Percentiles rank a stretch among this genome's conserved stretches.
phyloP scores from a whole-genome alignment of 1,140 invertebrate species.

The Sogatella furcifera region DNA sequence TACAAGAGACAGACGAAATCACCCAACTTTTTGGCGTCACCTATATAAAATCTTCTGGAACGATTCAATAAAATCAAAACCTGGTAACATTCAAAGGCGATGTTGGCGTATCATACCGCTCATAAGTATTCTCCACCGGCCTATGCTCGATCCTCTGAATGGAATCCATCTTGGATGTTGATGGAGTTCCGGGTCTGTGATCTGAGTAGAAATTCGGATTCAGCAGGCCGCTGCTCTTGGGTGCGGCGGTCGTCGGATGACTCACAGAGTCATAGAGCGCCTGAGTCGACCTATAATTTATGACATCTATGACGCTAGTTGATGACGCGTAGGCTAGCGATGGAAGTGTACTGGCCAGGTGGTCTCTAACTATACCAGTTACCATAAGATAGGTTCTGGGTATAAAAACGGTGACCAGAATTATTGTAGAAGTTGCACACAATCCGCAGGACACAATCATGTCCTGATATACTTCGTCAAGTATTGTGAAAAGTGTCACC shows the following conservation, averaged over 20 bases:
- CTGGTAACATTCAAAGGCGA: slow-evolving; percentile 25
- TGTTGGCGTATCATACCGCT: slow-evolving; percentile 22
- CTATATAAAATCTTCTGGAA: no score
- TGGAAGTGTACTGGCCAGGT: slow-evolving; percentile 25
- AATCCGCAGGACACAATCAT: slow-evolving; percentile 20
- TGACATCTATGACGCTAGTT: slow-evolving; percentile 22
- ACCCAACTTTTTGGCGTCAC: no score
- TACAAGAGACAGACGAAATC: no score
- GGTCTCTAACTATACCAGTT: slow-evolving; percentile 30
- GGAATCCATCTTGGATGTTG: slow-evolving; percentile 21
- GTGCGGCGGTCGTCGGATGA: background rate
- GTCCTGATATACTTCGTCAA: slow-evolving; percentile 23
- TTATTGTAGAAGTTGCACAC: slow-evolving; percentile 34
- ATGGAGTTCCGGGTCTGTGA: slow-evolving; percentile 17
- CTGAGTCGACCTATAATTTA: slow-evolving; percentile 27
- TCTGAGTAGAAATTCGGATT: slow-evolving; percentile 25
- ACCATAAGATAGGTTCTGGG: slow-evolving; percentile 47
- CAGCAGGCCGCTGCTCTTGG: slow-evolving; percentile 10
- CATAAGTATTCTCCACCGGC: slow-evolving; percentile 22
- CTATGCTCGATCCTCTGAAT: slow-evolving; percentile 3
- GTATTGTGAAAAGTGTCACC: slow-evolving; percentile 37
- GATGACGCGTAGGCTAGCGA: slow-evolving; percentile 20
- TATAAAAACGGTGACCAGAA: slow-evolving; percentile 42
- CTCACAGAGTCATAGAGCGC: slow-evolving; percentile 30
- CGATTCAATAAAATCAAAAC: slow-evolving; percentile 22